Conservation (phyloP, 2,797 vertebrate genomes). For the Coregonus ussuriensis region DNA sequence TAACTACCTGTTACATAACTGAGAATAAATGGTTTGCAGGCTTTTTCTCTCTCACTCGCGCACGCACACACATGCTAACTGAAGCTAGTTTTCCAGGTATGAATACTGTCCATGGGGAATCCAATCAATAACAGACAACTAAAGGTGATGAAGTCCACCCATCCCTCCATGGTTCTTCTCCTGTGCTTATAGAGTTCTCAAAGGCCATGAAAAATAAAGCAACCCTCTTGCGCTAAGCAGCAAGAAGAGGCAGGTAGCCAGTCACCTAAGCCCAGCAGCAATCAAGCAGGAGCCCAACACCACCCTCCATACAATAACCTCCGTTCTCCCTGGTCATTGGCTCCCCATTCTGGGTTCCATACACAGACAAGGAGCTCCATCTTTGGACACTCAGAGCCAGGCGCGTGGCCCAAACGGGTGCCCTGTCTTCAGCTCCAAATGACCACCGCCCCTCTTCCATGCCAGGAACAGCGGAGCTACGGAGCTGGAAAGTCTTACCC, state of each 20-base stretch:
- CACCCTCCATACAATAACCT: slow-evolving; percentile 10
- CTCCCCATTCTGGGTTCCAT: slow-evolving; percentile 6
- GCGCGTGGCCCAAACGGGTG: slow-evolving; percentile 49
- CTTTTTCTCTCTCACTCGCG: slow-evolving; percentile 34
- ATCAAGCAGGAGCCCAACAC: neutral
- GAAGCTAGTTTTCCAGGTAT: slow-evolving; percentile 24
- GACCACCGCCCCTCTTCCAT: slow-evolving; percentile 10
- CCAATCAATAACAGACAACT: neutral
- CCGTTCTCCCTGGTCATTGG: slow-evolving; percentile 40
- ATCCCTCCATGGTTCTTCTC: slow-evolving; percentile 29
- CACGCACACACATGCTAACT: slow-evolving; percentile 18
- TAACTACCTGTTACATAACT: slow-evolving; percentile 54
- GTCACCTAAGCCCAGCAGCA: slow-evolving; percentile 29
- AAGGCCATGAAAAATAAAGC: slow-evolving; percentile 47
- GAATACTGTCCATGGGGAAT: slow-evolving; percentile 13
- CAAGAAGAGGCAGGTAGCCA: slow-evolving; percentile 28
- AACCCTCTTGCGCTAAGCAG: slow-evolving; percentile 21
- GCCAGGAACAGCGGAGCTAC: slow-evolving; percentile 58
- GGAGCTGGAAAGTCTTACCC: slow-evolving; percentile 64
- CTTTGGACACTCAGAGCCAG: slow-evolving; percentile 38
- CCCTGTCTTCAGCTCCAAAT: slow-evolving; percentile 43
- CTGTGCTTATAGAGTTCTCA: slow-evolving; percentile 22
- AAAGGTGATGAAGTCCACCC: slow-evolving; percentile 27
- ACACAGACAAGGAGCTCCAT: slow-evolving; percentile 25
- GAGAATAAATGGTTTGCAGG: neutral